Base-by-base conservation (phyloP, 2,888 invertebrate species). In the Conchocele bisecta region DNA sequence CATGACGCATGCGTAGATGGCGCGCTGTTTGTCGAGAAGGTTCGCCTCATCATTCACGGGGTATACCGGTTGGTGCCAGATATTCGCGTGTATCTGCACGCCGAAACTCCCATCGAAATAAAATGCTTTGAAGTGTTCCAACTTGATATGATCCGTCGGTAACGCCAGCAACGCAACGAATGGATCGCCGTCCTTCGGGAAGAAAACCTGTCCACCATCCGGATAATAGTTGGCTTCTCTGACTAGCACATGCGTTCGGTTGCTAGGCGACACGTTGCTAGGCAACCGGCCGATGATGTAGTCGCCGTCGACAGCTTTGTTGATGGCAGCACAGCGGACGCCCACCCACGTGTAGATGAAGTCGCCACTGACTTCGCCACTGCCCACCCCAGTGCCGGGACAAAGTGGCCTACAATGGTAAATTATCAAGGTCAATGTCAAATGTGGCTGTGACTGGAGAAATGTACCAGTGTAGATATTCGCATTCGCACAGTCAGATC, bases 21-120 rank as follows among this genome's bases (percentile, higher is more conserved):
- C 75, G 5, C 82, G 78, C 44, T 83, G 83, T 63, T 83, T 83
- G 13, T 72, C 77, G 0, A 63, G 33, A 61, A 83, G 82, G 20
- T 64, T 53, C 0, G 82, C 77, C 24, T 70, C 68, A 51, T 82
- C 79, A 9, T 53, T 59, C 11, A 80, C 42, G 33, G 82, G 81
- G 64, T 79, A 80, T 0, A 82, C 51, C 0, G 78, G 75, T 39
- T 83, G 81, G 37, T 83, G 83, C 82, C 82, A 83, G 17, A 83
- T 73, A 17, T 76, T 61, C 0, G 83, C 70, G 33, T 79, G 74
- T 22, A 83, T 83, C 50, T 83, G 83, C 0, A 82, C 60, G n/a
- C 83, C 83, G 50, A 79, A 82, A 24, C 68, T 77, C 22, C 83
- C 83, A 41, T 83, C 82, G 42, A 77, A 83, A 60, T 81, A 83